phyloP scores from a whole-genome alignment of 2,888 invertebrate genomes.

The Cephus nigrinus region DNA sequence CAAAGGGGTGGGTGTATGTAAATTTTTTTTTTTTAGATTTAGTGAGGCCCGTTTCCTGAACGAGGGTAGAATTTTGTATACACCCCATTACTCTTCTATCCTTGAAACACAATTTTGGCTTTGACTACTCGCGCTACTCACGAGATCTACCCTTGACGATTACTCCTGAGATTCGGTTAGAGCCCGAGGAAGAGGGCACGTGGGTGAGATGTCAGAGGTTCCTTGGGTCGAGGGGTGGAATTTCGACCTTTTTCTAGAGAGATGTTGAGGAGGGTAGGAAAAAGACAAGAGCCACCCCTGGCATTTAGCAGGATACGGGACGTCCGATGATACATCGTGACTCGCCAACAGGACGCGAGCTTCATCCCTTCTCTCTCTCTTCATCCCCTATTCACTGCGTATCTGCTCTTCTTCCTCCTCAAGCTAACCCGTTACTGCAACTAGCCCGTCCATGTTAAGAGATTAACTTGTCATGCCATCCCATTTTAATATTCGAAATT shows the following conservation, averaged over 20 bases:
- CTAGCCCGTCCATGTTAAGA: conserved; percentile 48
- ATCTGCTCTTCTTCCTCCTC: conserved; percentile 17
- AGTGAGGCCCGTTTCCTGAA: neutral
- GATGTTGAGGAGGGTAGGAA: neutral
- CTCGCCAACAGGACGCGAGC: conserved; percentile 21
- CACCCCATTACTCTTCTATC: neutral
- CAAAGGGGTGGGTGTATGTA: neutral
- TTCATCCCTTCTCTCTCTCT: conserved; percentile 5
- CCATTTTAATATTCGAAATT: conserved; percentile 51
- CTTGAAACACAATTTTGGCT: neutral
- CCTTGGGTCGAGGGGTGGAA: neutral
- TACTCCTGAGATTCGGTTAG: neutral
- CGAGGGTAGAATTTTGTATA: neutral
- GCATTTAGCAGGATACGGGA: conserved; percentile 31
- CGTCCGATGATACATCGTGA: conserved; percentile 44
- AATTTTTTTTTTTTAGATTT: neutral
- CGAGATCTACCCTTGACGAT: neutral
- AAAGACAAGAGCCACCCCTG: conserved; percentile 32
- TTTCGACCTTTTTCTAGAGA: neutral
- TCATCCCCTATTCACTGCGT: neutral
- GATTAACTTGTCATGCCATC: conserved; percentile 53
- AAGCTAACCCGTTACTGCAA: conserved; percentile 10
- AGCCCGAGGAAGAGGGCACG: neutral
- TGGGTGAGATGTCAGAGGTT: neutral
- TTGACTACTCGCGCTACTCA: neutral